These are phyloP conservation scores for Dasysyrphus tricinctus DNA, from an alignment of 2,888 invertebrate genomes.

Conservation along the genomic window DNA sequence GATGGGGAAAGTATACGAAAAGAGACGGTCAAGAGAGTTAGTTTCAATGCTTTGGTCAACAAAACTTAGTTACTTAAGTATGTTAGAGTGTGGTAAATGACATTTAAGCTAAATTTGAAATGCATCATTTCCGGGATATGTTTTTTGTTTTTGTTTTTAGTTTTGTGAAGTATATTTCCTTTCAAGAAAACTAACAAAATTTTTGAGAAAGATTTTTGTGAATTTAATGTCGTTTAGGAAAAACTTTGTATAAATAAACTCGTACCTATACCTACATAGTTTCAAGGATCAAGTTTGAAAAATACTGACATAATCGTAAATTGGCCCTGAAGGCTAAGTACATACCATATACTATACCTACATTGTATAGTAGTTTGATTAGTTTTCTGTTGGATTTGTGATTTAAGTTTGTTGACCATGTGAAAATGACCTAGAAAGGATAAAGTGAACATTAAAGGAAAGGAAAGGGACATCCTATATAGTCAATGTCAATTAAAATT, in stretches of 20 bases:
- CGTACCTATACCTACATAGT: background rate
- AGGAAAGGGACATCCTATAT: too few relatives aligned
- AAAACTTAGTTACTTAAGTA: conserved; percentile 60
- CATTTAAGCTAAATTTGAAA: conserved; percentile 67
- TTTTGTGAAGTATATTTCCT: background rate
- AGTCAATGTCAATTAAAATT: too few relatives aligned
- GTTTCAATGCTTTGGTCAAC: conserved; percentile 61
- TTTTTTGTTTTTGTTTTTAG: conserved; percentile 26
- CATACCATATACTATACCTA: too few relatives aligned
- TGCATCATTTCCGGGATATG: conserved; percentile 62
- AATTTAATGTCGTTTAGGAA: conserved; percentile 18
- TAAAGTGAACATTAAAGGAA: too few relatives aligned
- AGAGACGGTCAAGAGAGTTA: conserved; percentile 12
- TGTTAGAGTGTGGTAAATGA: conserved; percentile 62
- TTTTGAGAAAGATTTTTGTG: background rate
- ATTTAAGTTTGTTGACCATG: background rate
- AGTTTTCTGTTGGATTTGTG: background rate
- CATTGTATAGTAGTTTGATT: too few relatives aligned
- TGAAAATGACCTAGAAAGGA: too few relatives aligned
- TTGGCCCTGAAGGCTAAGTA: conserved; percentile 1
- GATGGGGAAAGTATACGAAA: background rate
- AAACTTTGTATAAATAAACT: background rate
- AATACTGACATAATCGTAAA: conserved; percentile 15
- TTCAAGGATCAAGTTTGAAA: conserved; percentile 26
- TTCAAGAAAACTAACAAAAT: conserved; percentile 6